These are phyloP conservation scores for Luscinia luscinia DNA, from an alignment of 2,797 vertebrate species.

Conservation along the genomic window DNA sequence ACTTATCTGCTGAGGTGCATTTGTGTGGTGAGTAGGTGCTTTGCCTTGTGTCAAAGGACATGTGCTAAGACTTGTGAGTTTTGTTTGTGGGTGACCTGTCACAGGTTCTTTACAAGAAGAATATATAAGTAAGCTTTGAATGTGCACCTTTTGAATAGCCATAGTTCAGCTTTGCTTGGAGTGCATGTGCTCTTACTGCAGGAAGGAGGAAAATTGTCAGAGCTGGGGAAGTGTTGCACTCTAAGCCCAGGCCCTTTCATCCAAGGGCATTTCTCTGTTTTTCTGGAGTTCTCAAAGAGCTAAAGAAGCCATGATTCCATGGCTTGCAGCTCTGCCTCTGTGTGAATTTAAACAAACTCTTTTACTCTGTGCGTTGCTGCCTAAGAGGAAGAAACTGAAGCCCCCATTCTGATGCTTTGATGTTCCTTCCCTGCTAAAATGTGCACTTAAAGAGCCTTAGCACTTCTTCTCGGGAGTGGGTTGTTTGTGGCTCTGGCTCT, in stretches of 20 bases:
- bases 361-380: not conserved
- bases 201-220: not conserved
- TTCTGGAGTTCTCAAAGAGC: not conserved
- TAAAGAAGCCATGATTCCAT: not conserved
- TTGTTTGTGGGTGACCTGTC: fast-evolving
- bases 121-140: not conserved
- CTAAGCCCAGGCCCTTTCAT: not conserved
- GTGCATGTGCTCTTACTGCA: fast-evolving
- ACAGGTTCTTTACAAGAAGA: not conserved
- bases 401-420: not conserved
- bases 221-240: not conserved
- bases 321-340: not conserved
- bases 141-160: fast-evolving
- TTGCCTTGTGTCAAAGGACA: not conserved
- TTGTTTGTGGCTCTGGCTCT: not conserved
- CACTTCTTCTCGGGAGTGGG: not conserved
- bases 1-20: not conserved
- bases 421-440: not conserved
- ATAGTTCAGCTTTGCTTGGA: not conserved
- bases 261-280: not conserved
- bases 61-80: not conserved
- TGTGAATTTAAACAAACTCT: not conserved
- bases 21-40: not conserved
- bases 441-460: not conserved
- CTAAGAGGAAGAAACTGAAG: not conserved